A percentile compares a stretch with the other conserved stretches of the same genome.
Evolutionary conservation across 2,113 vertebrate genomes (phyloP).

Genomic region (Gallinago jamesoni): DNA sequence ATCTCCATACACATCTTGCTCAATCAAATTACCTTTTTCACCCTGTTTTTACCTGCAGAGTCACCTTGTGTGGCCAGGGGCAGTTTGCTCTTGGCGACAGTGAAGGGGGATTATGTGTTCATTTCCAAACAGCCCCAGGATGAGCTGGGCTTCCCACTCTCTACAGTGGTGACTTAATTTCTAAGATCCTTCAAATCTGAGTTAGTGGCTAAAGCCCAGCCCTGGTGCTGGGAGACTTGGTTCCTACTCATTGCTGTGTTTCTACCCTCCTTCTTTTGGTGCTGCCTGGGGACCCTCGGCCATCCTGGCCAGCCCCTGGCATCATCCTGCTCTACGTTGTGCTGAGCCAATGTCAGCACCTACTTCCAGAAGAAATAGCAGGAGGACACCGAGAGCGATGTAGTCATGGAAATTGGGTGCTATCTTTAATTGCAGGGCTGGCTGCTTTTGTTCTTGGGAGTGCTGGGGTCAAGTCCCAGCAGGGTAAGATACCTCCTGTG

Average conservation of each 20-base stretch:
- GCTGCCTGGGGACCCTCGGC: background rate
- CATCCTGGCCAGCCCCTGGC: background rate
- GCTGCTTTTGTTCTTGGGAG: background rate
- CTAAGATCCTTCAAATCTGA: background rate
- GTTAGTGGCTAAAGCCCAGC: background rate
- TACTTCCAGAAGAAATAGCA: background rate
- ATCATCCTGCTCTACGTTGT: fast-evolving
- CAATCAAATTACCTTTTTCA: background rate
- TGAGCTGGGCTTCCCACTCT: background rate
- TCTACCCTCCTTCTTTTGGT: background rate
- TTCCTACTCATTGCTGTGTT: background rate
- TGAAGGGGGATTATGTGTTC: background rate
- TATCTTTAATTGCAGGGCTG: background rate
- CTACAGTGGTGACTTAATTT: background rate
- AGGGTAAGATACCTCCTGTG: background rate
- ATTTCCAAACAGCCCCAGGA: background rate
- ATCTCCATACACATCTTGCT: background rate
- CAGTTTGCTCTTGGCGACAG: background rate
- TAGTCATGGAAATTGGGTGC: background rate
- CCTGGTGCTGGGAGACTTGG: background rate
- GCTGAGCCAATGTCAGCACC: fast-evolving
- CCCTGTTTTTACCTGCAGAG: background rate
- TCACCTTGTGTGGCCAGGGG: background rate
- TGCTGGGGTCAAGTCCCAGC: background rate
- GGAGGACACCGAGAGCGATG: background rate